Base-by-base conservation (phyloP, 2,888 invertebrate genomes). In the Notodonta ziczac region DNA sequence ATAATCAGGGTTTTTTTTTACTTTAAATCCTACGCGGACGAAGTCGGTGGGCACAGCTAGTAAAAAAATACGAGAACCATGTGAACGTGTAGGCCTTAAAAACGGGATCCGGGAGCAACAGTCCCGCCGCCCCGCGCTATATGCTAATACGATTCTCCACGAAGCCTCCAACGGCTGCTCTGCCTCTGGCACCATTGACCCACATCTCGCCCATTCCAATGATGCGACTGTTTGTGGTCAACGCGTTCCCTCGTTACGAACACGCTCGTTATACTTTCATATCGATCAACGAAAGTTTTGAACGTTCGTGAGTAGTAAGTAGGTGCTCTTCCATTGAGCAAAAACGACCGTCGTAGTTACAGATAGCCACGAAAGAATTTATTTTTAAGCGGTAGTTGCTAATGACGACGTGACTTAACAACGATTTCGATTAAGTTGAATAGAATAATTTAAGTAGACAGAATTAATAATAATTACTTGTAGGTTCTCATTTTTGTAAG, bases 181-280 rank as follows among this genome's bases (percentile, higher is more conserved):
- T 76, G 80, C 80, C 83, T 78, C 79, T 79, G 83, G 87, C 89
- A 84, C 92, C 74, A 93, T 92, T 93, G 88, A 93, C 93, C 93
- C 83, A 92, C 92, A 91, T 93, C 88, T 87, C 84, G 74, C 71
- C 70, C 77, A 73, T 76, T 77, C 83, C 85, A 83, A 86, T 88
- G 90, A 90, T 90, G 87, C 85, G 87, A 85, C 88, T 87, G 86
- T 84, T 87, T 85, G 87, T 86, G 88, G 87, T 86, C 88, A 87
- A 81, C 83, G 82, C 83, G 86, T 84, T 88, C 84, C 85, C 86
- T 71, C 67, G 61, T 72, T 70, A 70, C 73, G 86, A 89, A 89
- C 85, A 89, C 86, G 86, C 87, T 89, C 86, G 89, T 88, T 89
- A 89, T 88, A 92, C 92, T 92, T 92, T 92, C 90, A 84, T 86